Conservation (phyloP, 1,140 invertebrate species). For the Bombyx mori region DNA sequence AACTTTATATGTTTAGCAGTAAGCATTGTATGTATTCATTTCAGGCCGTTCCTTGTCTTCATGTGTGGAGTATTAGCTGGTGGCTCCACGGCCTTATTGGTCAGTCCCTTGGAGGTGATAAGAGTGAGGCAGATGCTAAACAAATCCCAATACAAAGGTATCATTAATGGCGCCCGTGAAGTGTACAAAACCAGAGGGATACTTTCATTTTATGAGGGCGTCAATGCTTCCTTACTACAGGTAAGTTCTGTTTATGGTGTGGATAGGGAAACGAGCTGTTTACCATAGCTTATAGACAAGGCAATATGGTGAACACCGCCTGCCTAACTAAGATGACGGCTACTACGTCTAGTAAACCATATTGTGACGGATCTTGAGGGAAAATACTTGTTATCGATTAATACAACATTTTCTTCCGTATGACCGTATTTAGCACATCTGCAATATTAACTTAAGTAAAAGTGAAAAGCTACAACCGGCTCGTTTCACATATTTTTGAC, state of each 20-base stretch:
- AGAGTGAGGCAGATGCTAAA: slow-evolving; percentile 50
- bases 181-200: slow-evolving; percentile 46
- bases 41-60: slow-evolving; percentile 20
- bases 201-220: slow-evolving; percentile 49
- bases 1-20: no score
- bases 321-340: background rate
- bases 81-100: slow-evolving; percentile 32
- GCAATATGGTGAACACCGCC: background rate
- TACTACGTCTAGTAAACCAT: no score
- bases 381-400: no score
- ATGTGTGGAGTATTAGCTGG: slow-evolving; percentile 45
- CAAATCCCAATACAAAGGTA: slow-evolving; percentile 43
- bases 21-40: background rate
- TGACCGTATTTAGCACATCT: no score
- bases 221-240: slow-evolving; percentile 33
- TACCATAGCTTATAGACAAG: slow-evolving; percentile 13
- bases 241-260: slow-evolving; percentile 5
- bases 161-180: slow-evolving; percentile 34
- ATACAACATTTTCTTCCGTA: no score
- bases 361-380: no score
- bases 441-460: no score
- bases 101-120: slow-evolving; percentile 49
- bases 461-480: no score
- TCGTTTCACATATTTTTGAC: no score
- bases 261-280: no score